Base-by-base conservation (phyloP, 2,888 invertebrate genomes). In the Theretra japonica region DNA sequence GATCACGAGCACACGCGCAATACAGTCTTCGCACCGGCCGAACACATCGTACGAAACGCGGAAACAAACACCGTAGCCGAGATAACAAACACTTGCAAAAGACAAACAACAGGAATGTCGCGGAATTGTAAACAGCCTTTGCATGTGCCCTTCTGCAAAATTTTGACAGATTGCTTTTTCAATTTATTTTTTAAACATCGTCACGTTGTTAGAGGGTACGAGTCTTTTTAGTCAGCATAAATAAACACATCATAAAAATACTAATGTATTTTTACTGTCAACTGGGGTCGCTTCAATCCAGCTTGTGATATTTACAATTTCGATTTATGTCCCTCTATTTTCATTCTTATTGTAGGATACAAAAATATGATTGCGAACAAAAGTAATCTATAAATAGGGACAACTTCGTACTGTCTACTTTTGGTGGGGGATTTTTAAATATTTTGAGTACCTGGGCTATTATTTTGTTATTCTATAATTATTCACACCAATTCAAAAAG, bases 121-220 rank as follows among this genome's bases (percentile, higher is more conserved):
- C 86, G 80, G 87, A 90, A 88, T 90, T 91, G 92, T 94, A 94
- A 94, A 94, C 94, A 94, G 93, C 92, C 86, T 77, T 87, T 90
- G 88, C 92, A 93, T 92, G 93, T 87, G 88, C 88, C 89, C 86
- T 90, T 86, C 89, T 92, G 93, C 94, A 93, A 94, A 94, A 90
- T 92, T 93, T 93, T 94, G 94, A 94, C 93, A 94, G 79, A 74
- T 76, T 77, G 25, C n/a, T 58, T 28, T 62, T 56, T 41, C n/a
- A 19, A 30, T 25, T 15, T 30, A 58, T 17, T 68, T 68, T 71
- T 68, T 68, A 58, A 68, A 53, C 53, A 53, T 53, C 7, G 25
- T 68, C 48, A 21, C 28, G 2, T 30, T 15, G 6, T 7, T 11
- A 17, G n/a, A 58, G 68, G 57, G 48, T 53, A 56, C 2, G 4